Evolutionary conservation across 2,888 invertebrate genomes (phyloP), one percentile per base, ranked within the genome.

Genomic region (Phragmatobia fuliginosa): DNA sequence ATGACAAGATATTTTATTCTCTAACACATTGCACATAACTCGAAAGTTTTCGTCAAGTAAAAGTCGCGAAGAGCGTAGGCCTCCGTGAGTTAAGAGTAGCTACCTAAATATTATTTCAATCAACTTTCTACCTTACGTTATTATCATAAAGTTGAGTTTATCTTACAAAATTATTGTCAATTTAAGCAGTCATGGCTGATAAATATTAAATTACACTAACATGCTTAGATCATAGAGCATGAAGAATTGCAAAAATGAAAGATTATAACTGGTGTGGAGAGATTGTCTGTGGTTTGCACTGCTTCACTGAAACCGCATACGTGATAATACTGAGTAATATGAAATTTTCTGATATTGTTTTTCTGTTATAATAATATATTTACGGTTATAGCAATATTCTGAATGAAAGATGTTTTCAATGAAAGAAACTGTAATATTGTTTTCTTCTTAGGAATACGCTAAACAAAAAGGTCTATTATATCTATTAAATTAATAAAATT

Each of bases 11-110:
- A 56, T 67, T 64, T 67, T 67, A 31, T 61, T 61, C 56, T 59
- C 31, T 18, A 67, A 67, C 64, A 67, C 33, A 72, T 62, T 66
- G 59, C n/a, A 31, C 18, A 67, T 72, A 74, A 56, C 79, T 82
- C 72, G 83, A 82, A 82, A 82, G 81, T 81, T 81, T 72, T 73
- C 70, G 73, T 72, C 67, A 70, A 77, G 81, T 82, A 82, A 82
- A 82, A 82, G 81, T 81, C 81, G 83, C 68, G 79, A 81, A 79
- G 67, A 68, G 65, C 38, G 69, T 71, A 68, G 72, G 59, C 79
- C 77, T 66, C 58, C 58, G 71, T 74, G 83, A 79, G 73, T 83
- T 79, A 71, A 31, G 74, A 73, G 74, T 83, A 77, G 72, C 77
- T 81, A 81, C 71, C 45, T 49, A 61, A 64, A 66, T 60, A 62